These are phyloP conservation scores for Uria aalge DNA, from an alignment of 2,113 vertebrate species.

Conservation along the genomic window DNA sequence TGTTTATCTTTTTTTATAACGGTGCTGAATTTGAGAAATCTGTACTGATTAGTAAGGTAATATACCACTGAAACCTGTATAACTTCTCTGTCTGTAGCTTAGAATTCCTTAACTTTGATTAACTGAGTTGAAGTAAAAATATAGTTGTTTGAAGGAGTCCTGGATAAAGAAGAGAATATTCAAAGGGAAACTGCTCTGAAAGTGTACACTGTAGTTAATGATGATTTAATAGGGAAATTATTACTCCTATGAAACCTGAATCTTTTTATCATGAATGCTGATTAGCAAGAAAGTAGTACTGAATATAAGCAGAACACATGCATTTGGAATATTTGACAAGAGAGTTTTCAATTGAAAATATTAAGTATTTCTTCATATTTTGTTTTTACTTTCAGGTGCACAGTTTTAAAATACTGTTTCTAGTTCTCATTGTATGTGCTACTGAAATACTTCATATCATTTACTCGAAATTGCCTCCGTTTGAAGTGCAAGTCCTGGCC, in stretches of 20 bases:
- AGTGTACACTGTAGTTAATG: constrained; percentile 74
- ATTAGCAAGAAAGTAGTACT: constrained; percentile 26
- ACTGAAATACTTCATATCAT: neutral
- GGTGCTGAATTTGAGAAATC: no score
- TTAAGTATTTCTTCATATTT: neutral
- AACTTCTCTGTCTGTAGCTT: no score
- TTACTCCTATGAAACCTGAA: constrained; percentile 75
- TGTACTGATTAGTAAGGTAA: no score
- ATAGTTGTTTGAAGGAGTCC: no score
- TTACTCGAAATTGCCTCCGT: constrained; percentile 54
- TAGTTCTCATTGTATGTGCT: neutral
- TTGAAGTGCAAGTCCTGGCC: constrained; percentile 47
- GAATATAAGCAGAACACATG: neutral
- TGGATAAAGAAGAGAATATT: no score
- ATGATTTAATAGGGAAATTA: constrained; percentile 79
- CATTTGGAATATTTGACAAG: constrained; percentile 23
- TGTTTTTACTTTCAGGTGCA: neutral
- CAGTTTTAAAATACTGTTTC: neutral
- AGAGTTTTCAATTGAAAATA: constrained; percentile 34
- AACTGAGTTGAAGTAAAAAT: no score
- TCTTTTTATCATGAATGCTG: constrained; percentile 69
- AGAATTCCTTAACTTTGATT: no score
- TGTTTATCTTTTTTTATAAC: no score
- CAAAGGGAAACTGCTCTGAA: no score
- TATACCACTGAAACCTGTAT: no score